Base-by-base conservation (phyloP, 2,113 vertebrate species). In the Centropus unirufus region DNA sequence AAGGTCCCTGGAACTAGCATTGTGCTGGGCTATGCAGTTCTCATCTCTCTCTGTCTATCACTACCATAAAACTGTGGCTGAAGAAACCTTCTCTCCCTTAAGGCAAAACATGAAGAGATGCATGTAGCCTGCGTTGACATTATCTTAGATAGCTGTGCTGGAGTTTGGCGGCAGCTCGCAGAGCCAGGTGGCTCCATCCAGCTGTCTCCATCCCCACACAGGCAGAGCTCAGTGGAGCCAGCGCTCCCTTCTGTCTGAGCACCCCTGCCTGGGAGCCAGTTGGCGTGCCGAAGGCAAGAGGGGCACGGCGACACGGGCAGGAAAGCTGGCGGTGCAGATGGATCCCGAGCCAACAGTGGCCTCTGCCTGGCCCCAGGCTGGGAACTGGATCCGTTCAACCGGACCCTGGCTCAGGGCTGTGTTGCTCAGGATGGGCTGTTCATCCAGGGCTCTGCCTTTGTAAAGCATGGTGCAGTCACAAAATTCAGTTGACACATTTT, bases 141-240 rank as follows among this genome's bases (percentile, higher is more conserved):
- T 74, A 51, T 76, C 94, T 83, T 3, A 70, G 83, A 59, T 77
- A 39, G 90, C 76, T 39, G 54, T 42, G 83, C 88, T 62, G 0
- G 2, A 63, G 59, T 54, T 77, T 74, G 91, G 85, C 8, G 0
- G 69, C 64, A 26, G 79, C 75, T 92, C 24, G 0, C 72, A 47
- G 72, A 63, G 55, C 88, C 92, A 81, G 73, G 92, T 95, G 92
- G 72, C 89, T 88, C 32, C 86, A 34, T 74, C 72, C 95, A 88
- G 85, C 79, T 85, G 51, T 69, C 68, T 69, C 82, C 79, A 57
- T 90, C 83, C 88, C 76, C 88, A 6, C 46, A 46, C 21, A 24
- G 47, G 42, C 63, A 19, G 88, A 6, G 1, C 66, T 77, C 12
- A 6, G 8, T 2, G 1, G 20, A 89, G 68, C 87, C 76, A 52